These are phyloP conservation scores for Pandemis cinnamomeana DNA, from an alignment of 2,888 invertebrate genomes.

Conservation along the genomic window DNA sequence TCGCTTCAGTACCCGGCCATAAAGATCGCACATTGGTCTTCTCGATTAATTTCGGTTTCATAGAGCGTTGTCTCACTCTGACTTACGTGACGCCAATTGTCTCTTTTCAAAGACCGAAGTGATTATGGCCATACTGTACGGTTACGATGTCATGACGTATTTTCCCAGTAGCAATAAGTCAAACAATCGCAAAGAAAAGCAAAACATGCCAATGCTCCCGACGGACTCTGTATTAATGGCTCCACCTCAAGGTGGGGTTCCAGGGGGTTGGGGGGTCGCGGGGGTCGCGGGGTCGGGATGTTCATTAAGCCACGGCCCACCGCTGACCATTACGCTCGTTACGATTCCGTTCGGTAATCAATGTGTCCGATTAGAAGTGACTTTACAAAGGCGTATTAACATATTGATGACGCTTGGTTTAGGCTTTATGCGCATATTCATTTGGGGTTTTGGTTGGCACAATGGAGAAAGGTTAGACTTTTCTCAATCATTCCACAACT, in stretches of 20 bases:
- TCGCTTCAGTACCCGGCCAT: no score
- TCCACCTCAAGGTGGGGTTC: conserved; percentile 17
- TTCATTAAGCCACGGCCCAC: conserved; percentile 18
- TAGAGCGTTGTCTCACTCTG: no score
- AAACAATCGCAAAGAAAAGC: conserved; percentile 29
- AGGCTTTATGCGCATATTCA: neutral
- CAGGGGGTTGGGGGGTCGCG: neutral
- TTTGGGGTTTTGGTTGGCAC: neutral
- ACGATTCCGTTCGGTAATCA: conserved; percentile 35
- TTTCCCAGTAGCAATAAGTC: conserved; percentile 16
- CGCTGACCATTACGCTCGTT: conserved; percentile 27
- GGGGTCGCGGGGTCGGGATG: neutral
- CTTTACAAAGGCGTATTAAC: conserved; percentile 16
- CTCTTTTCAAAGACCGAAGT: no score
- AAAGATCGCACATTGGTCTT: no score
- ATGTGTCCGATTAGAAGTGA: conserved; percentile 22
- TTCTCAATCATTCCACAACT: neutral
- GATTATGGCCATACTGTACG: no score
- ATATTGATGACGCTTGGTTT: neutral
- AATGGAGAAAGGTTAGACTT: neutral
- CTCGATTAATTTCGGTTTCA: no score
- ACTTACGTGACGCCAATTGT: no score
- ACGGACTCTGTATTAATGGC: conserved; percentile 30
- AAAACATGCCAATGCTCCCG: conserved; percentile 29
- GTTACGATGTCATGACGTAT: no score